Percentiles rank a stretch among this genome's conserved stretches.
Conservation (phyloP, 2,888 invertebrate genomes). For the Craniophora ligustri region DNA sequence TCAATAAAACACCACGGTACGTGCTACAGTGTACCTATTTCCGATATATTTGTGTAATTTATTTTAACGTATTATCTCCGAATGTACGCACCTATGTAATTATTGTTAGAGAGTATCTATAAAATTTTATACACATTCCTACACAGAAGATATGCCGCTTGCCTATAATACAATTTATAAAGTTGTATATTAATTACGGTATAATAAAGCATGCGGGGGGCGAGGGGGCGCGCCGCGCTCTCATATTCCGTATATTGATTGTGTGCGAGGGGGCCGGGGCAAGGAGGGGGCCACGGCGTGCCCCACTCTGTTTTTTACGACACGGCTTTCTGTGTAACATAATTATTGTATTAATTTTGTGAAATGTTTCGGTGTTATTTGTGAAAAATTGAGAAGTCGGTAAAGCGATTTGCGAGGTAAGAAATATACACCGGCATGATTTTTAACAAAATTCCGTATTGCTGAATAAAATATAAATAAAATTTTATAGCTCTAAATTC, state of each 20-base stretch:
- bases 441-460: constrained; percentile 73
- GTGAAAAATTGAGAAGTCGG: constrained; percentile 86
- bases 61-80: constrained; percentile 45
- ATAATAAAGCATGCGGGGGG: constrained; percentile 88
- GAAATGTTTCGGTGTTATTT: constrained; percentile 88
- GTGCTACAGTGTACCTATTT: constrained; percentile 36
- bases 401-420: constrained; percentile 84
- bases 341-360: constrained; percentile 88
- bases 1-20: constrained; percentile 56
- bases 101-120: constrained; percentile 34
- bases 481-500: constrained; percentile 85
- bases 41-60: constrained; percentile 47
- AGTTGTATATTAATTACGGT: constrained; percentile 89
- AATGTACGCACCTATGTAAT: constrained; percentile 39
- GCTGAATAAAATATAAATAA: constrained; percentile 81
- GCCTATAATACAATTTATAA: constrained; percentile 81
- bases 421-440: constrained; percentile 73
- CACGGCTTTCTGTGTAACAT: constrained; percentile 89
- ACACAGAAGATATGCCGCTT: constrained; percentile 69
- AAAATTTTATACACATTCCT: constrained; percentile 52
- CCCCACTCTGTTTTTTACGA: constrained; percentile 89
- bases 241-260: constrained; percentile 89
- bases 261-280: constrained; percentile 88
- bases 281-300: constrained; percentile 88
- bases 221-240: constrained; percentile 88